A percentile compares a stretch with the other conserved stretches of the same genome.
phyloP scores from a whole-genome alignment of 2,888 invertebrate species.

The Lithodes maja region DNA sequence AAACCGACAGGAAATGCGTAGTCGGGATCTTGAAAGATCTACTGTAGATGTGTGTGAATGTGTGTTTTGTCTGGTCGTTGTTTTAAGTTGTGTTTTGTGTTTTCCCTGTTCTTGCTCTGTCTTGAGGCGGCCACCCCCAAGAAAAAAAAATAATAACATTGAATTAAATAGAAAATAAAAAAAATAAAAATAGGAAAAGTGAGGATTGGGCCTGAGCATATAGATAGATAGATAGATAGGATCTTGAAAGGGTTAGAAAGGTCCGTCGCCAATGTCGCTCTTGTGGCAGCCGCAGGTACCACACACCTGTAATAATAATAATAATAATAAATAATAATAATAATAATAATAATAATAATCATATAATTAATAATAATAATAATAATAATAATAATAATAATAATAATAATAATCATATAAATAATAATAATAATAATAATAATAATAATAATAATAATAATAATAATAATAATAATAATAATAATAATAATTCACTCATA shows the following conservation, averaged over 20 bases:
- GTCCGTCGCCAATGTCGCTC: constrained; percentile 67
- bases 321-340: neutral
- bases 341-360: neutral
- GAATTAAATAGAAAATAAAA: no score
- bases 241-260: constrained; percentile 28
- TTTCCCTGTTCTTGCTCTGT: no score
- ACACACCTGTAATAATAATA: constrained; percentile 36
- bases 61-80: no score
- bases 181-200: no score
- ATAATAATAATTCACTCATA: neutral
- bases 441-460: neutral
- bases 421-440: neutral
- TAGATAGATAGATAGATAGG: no score
- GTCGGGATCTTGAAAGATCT: no score
- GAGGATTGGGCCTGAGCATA: no score
- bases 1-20: no score
- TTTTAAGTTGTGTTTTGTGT: no score
- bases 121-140: no score
- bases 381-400: neutral
- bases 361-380: neutral
- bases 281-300: constrained; percentile 69
- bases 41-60: no score
- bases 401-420: neutral
- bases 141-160: no score
- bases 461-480: neutral